A percentile compares a stretch with the other conserved stretches of the same genome.
phyloP scores from a whole-genome alignment of 2,888 invertebrate species.

The Sesamia inferens region DNA sequence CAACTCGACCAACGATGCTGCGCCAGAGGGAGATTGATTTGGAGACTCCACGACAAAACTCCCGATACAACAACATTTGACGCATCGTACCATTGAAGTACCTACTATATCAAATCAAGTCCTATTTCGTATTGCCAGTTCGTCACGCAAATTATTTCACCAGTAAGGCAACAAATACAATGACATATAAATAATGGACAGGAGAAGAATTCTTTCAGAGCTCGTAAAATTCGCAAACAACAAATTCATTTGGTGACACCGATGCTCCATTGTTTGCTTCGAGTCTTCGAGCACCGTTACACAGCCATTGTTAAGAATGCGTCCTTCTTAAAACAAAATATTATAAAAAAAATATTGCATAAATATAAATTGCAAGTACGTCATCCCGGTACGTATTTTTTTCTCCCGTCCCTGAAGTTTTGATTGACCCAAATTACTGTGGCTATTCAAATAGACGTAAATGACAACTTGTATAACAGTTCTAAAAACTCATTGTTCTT shows the following conservation, averaged over 20 bases:
- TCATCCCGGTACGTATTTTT: conserved; percentile 50
- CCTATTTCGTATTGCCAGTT: not conserved
- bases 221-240: conserved; percentile 64
- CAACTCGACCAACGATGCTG: too few relatives aligned
- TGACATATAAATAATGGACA: conserved; percentile 37
- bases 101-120: conserved; percentile 11
- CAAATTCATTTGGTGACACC: conserved; percentile 63
- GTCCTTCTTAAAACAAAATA: conserved; percentile 57
- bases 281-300: conserved; percentile 64
- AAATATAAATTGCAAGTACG: conserved; percentile 58
- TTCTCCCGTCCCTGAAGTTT: conserved; percentile 55
- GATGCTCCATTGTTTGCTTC: conserved; percentile 64
- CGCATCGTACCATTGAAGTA: not conserved
- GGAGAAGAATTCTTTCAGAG: conserved; percentile 47
- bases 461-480: conserved; percentile 55
- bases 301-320: conserved; percentile 54
- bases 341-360: conserved; percentile 51
- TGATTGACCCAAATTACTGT: conserved; percentile 67
- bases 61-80: too few relatives aligned
- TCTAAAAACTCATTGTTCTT: conserved; percentile 52
- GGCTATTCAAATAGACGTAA: conserved; percentile 64
- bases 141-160: conserved; percentile 18
- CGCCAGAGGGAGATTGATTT: too few relatives aligned
- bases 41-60: too few relatives aligned
- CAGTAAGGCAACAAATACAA: conserved; percentile 22